Evolutionary conservation across 1,140 invertebrate genomes (phyloP), one percentile per base, ranked within the genome.

Genomic region (Drosophila leontia): DNA sequence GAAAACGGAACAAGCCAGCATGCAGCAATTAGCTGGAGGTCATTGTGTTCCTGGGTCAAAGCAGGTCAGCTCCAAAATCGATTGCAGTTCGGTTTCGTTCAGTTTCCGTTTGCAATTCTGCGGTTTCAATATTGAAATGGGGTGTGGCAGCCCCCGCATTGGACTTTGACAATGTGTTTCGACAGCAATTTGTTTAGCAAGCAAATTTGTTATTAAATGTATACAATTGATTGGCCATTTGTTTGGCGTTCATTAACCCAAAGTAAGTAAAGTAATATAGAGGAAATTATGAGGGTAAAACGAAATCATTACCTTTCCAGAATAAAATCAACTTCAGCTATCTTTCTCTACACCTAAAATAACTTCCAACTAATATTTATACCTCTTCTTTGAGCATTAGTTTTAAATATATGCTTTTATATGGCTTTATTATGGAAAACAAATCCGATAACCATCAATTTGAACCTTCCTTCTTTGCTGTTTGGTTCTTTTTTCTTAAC

Each of bases 21-120:
- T 80, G 74, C 84, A 87, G 84, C 84, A 87, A 88, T 88, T 88
- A 88, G 85, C 81, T 70, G 80, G 80, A 88, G 84, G 84, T 88
- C 85, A 87, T 81, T 80, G 78, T 71, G 57, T 78, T 60, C 34
- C 53, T 55, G 69, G 69, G 50, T 72, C 69, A 72, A 13, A 4
- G 13, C 29, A 72, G 76, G 67, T 74, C 64, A 61, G 11, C 13
- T 51, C 47, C 34, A 32, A 45, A 69, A 69, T 69, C 59, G 65
- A 68, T 64, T 67, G 50, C 26, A 42, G 53, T 67, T 57, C 48
- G n/a, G 42, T 42, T 50, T 12, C 58, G 39, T 65, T 13, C 37
- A 44, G 39, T 64, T 71, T 70, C 58, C 57, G 84, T 55, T 83
- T 62, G 62, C 64, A 69, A 69, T 78, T 60, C 60, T 69, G 75